Evolutionary conservation across 2,113 vertebrate species (phyloP), one percentile per base, ranked within the genome.

Genomic region (Aviceda subcristata): DNA sequence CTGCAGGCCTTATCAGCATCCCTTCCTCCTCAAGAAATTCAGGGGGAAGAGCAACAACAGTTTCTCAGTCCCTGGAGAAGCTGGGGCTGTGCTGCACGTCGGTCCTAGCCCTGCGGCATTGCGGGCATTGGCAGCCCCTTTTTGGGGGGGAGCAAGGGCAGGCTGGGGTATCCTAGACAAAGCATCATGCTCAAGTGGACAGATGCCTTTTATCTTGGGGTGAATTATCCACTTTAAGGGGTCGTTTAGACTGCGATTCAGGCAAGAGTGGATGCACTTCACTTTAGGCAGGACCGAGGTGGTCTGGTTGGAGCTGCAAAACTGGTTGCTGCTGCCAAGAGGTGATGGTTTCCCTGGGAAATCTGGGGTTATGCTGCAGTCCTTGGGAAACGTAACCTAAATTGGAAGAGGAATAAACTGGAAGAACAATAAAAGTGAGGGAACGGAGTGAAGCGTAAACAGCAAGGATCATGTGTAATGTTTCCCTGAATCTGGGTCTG

Each of bases 281-380:
- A 12, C 32, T 71, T 87, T 10, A 21, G 50, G 50, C 38, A 39
- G 34, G 24, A 46, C 53, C 1, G 2, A 66, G 32, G 34, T 29
- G 46, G 36, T 29, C 18, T 45, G 41, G 21, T 4, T 17, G 24
- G 77, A 90, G 26, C 34, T 15, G 3, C 29, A 38, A 32, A 91
- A 59, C 9, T 41, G 6, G 14, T 22, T 7, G 2, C 22, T 30
- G 36, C 38, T 59, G 38, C 72, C 5, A 7, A 84, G 80, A 76
- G 62, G 53, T 83, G 62, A 62, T 80, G 72, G 9, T 80, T 87
- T 93, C 56, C 78, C 81, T 90, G 77, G 81, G 95, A 92, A 92
- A 90, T 75, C 34, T 36, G 66, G 9, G 36, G 18, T 17, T 55
- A 21, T 56, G 76, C 43, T 3, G 2, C 20, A 3, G 12, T 63